Evolutionary conservation across 2,113 vertebrate genomes (phyloP), one percentile per base, ranked within the genome.

Genomic region (Sylvilagus bachmani): DNA sequence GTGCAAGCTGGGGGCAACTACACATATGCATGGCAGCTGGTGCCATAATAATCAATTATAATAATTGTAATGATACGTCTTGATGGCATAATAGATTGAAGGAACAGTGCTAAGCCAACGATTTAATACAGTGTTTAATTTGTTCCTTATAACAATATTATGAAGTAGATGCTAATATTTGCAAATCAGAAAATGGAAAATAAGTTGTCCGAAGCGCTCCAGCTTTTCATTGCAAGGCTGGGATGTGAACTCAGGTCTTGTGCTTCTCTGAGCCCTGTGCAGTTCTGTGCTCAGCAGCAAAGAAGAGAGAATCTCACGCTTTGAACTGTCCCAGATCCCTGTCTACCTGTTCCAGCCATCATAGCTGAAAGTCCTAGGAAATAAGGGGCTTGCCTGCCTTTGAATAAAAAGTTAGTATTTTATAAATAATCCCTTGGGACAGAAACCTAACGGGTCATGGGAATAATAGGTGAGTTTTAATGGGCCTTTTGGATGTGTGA

Each of bases 401-500:
- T 84, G 55, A 51, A 36, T 44, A 89, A 90, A 93, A 90, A 83
- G 14, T 77, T 94, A 77, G 13, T 77, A 9, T 69, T 86, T 95
- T 91, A 44, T 55, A 91, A 90, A 87, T 73, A 71, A 74, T 1
- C 1, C 73, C 74, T 78, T 88, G 61, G n/a, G 77, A 90, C 10
- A 86, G 74, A 53, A 78, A 77, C 6, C 22, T 19, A 9, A 27
- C 29, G 17, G 29, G 87, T 24, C 24, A 44, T 22, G 69, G 67
- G 87, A 82, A 71, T 89, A 84, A 90, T 33, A 80, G 51, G 62
- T 82, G 10, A 33, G 81, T 69, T 90, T 96, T 82, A 94, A 77
- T 75, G 78, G 90, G n/a, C 14, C 55, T 2, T 70, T 86, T 49
- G 14, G 17, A 55, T 70, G 14, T 82, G 16, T 75, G 73, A 91